Conservation (phyloP, 2,888 invertebrate genomes). For the Carcina quercana region DNA sequence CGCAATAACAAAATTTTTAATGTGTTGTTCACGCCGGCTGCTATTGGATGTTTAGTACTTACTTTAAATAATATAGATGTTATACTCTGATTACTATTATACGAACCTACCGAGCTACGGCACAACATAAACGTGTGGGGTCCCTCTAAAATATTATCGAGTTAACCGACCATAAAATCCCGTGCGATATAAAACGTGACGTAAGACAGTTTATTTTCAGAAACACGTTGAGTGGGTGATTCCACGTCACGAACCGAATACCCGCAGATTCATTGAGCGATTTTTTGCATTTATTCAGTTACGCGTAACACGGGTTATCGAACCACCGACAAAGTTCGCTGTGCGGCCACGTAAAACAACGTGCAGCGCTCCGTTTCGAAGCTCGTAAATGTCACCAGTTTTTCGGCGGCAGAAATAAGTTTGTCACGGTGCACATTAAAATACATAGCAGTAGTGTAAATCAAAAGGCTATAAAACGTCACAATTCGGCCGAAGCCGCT, state of each 20-base stretch:
- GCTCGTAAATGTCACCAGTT: too few relatives aligned
- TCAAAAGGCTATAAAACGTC: slow-evolving; percentile 58
- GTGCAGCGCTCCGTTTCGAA: too few relatives aligned
- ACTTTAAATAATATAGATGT: too few relatives aligned
- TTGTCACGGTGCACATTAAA: slow-evolving; percentile 28
- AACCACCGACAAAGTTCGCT: too few relatives aligned
- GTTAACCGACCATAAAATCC: slow-evolving; percentile 13
- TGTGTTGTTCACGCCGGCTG: too few relatives aligned
- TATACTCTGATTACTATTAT: too few relatives aligned
- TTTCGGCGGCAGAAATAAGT: slow-evolving; percentile 2
- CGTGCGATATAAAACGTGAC: slow-evolving; percentile 16
- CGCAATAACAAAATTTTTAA: too few relatives aligned
- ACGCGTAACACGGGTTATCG: too few relatives aligned
- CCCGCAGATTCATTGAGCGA: slow-evolving; percentile 22
- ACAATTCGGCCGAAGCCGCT: slow-evolving; percentile 56
- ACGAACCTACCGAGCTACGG: too few relatives aligned
- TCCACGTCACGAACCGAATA: slow-evolving; percentile 14
- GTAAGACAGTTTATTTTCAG: slow-evolving; percentile 4
- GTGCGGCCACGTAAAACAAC: too few relatives aligned
- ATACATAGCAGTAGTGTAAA: slow-evolving; percentile 50
- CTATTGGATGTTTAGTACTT: too few relatives aligned
- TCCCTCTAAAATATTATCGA: slow-evolving; percentile 8
- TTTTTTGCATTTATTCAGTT: slow-evolving; percentile 14
- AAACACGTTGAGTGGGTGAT: neutral
- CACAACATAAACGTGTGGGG: slow-evolving; percentile 5